Base-by-base conservation (phyloP, 1,140 invertebrate genomes). In the Lasioglossum baleicum region DNA sequence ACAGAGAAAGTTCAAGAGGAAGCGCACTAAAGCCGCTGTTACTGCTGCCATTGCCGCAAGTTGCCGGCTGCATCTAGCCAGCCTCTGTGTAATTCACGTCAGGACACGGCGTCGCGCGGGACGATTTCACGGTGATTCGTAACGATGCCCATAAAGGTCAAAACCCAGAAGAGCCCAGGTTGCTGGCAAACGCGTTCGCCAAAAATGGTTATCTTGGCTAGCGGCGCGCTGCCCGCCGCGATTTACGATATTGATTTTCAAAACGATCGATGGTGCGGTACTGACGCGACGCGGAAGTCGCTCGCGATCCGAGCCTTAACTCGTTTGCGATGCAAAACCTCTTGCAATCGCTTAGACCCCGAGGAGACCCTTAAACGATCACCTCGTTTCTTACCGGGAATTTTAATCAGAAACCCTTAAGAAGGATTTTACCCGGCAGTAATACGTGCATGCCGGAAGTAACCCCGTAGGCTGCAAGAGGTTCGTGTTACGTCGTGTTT, bases 91-190 rank as follows among this genome's bases (percentile, higher is more conserved):
- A 77, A 85, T 85, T 85, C 83, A 63, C 83, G 73, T 68, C 69
- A 48, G 58, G 53, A 69, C 40, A 61, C 61, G 26, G 20, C 6
- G 11, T 15, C 44, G 15, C 15, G 22, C 56, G 67, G 60, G 53
- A 69, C 66, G 83, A 85, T 84, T 85, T 82, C 83, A 85, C 61
- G 80, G 84, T 68, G 71, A 85, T 85, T 85, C 84, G 84, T 79
- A 85, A 85, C 84, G 84, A 82, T 85, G 80, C 67, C 84, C 84
- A 85, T 85, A 85, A 85, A 82, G 65, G 80, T 85, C 66, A 73
- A 65, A 48, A 53, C 17, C 51, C 20, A 8, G 35, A 68, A 65
- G 35, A 44, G 40, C 20, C 26, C 15, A 5, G 10, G 51, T 51
- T n/a, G 51, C 63, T 51, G 61, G 51, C 53, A 56, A 22, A 13